Conservation (phyloP, 1,140 invertebrate genomes). For the Hirudo medicinalis region DNA sequence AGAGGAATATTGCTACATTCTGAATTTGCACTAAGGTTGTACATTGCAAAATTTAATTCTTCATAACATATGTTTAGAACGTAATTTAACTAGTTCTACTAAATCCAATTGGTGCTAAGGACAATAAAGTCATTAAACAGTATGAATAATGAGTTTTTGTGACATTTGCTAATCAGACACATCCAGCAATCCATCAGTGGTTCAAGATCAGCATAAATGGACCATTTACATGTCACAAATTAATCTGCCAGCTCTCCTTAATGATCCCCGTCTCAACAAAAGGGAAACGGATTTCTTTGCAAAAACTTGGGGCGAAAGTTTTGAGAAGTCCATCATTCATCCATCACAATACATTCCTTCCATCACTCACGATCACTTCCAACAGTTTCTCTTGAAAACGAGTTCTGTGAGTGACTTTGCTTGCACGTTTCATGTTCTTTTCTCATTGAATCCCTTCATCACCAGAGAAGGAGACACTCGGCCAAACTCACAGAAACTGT, state of each 20-base stretch:
- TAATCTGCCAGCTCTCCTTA: conserved; percentile 87
- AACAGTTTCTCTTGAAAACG: conserved; percentile 60
- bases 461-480: too few species aligned
- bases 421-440: too few species aligned
- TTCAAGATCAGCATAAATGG: conserved; percentile 43
- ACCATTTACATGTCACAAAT: conserved; percentile 48
- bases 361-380: conserved; percentile 69
- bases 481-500: too few species aligned
- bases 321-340: conserved; percentile 56
- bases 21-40: not conserved
- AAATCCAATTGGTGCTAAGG: not conserved
- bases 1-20: not conserved
- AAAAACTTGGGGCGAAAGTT: conserved; percentile 94
- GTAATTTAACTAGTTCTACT: too few species aligned
- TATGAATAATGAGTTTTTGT: not conserved
- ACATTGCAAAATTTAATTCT: not conserved
- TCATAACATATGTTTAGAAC: not conserved
- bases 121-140: not conserved
- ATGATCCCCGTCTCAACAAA: conserved; percentile 76
- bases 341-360: conserved; percentile 68
- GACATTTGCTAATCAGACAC: not conserved
- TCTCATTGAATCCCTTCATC: too few species aligned
- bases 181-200: conserved; percentile 31
- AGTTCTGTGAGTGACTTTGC: not conserved
- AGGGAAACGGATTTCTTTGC: conserved; percentile 69